phyloP scores from a whole-genome alignment of 2,797 vertebrate genomes.

The Gouania willdenowi region DNA sequence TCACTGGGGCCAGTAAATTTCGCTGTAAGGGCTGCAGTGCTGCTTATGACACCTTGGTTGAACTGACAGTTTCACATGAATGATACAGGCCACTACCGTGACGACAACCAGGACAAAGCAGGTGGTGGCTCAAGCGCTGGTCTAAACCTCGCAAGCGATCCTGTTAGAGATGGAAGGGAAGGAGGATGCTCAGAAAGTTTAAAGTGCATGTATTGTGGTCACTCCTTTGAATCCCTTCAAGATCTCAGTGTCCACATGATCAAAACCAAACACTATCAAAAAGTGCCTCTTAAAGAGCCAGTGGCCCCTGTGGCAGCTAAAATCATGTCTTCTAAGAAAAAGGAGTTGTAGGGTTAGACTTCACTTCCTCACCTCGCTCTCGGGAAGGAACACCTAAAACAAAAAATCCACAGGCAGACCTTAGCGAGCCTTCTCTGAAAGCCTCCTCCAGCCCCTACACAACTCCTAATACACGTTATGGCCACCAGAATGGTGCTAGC shows the following conservation, averaged over 20 bases:
- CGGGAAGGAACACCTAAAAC: slow-evolving; percentile 80
- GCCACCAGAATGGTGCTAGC: slow-evolving; percentile 89
- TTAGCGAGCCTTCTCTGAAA: slow-evolving; percentile 80
- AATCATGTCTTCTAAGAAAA: slow-evolving; percentile 89
- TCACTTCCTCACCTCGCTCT: slow-evolving; percentile 83
- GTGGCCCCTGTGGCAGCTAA: slow-evolving; percentile 90
- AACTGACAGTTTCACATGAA: slow-evolving; percentile 99
- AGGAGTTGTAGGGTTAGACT: slow-evolving; percentile 83
- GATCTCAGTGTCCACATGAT: slow-evolving; percentile 99
- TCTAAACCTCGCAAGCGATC: slow-evolving; percentile 98
- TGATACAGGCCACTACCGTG: slow-evolving; percentile 95
- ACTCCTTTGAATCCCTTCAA: slow-evolving; percentile 98
- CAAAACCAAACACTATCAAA: slow-evolving; percentile 99
- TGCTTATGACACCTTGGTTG: slow-evolving; percentile 95
- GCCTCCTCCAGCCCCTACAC: slow-evolving; percentile 82
- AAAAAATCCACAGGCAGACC: slow-evolving; percentile 62
- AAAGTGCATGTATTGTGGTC: slow-evolving; percentile 98
- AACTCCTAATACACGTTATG: slow-evolving; percentile 82
- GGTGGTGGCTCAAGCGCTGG: slow-evolving; percentile 91
- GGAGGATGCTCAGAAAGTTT: slow-evolving; percentile 97
- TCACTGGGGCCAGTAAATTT: slow-evolving; percentile 98
- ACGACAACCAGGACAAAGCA: slow-evolving; percentile 93
- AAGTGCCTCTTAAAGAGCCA: slow-evolving; percentile 99
- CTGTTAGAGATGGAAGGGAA: slow-evolving; percentile 98
- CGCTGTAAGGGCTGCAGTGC: slow-evolving; percentile 98